A percentile compares a stretch with the other conserved stretches of the same genome.
These are phyloP conservation scores for Tetranychus piercei DNA, from an alignment of 2,888 invertebrate species.

Conservation along the genomic window DNA sequence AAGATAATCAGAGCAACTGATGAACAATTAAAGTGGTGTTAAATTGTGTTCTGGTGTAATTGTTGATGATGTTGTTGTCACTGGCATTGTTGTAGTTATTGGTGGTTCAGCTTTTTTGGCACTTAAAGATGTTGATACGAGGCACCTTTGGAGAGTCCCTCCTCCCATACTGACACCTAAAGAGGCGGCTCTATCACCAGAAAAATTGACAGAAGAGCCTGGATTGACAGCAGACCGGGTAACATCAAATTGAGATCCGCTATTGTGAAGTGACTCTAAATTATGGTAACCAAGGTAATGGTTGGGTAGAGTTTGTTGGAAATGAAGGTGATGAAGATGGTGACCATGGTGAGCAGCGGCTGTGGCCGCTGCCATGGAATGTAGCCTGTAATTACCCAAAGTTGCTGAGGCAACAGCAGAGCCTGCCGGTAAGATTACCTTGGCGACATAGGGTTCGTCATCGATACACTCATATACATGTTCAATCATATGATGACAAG, in stretches of 20 bases:
- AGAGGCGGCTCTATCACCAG: no score
- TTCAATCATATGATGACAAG: conserved; percentile 37
- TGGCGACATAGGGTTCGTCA: conserved; percentile 28
- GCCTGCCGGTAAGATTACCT: neutral
- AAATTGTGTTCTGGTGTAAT: no score
- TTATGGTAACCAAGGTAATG: neutral
- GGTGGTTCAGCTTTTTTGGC: no score
- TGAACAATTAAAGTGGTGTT: no score
- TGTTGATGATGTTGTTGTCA: no score
- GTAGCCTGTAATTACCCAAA: neutral
- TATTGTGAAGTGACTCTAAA: neutral
- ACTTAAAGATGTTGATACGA: no score
- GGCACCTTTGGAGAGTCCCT: no score
- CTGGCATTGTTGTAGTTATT: no score
- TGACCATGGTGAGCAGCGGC: neutral
- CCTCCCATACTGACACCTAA: no score
- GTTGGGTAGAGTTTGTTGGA: neutral
- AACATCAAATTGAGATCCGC: neutral
- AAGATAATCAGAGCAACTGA: no score
- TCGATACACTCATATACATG: conserved; percentile 66
- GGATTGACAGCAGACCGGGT: no score
- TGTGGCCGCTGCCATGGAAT: neutral
- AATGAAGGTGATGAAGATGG: neutral
- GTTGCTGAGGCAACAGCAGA: neutral
- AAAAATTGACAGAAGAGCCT: no score